Base-by-base conservation (phyloP, 2,113 vertebrate genomes). In the Cottus gobio region DNA sequence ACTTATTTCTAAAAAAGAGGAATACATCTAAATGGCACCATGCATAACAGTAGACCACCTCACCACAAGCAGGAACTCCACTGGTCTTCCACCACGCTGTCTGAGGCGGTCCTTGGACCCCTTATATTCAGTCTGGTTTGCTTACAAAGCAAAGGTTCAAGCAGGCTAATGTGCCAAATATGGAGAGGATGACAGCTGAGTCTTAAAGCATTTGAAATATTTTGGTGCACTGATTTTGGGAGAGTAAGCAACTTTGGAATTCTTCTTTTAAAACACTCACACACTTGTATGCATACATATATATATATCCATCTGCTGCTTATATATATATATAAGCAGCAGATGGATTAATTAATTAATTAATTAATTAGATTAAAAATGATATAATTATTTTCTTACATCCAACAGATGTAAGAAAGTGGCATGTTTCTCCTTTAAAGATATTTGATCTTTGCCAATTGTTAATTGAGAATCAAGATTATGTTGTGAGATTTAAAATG, bases 81-180 rank as follows among this genome's bases (percentile, higher is more conserved):
- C 68, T 48, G 42, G 77, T 83, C 77, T 31, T 72, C 86, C 24
- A 79, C 84, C 84, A 84, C 82, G 79, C 73, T 76, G 54, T 37
- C 36, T 67, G 28, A 63, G 6, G 30, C 61, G 30, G 24, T 20
- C 22, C 61, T 37, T 16, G 28, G 24, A 34, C 58, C 1, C 77
- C 84, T 91, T 91, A 80, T 89, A 86, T 89, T 76, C 36, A 8
- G 34, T 78, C 34, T 22, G 22, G 13, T 36, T 75, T 88, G 87
- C 81, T 83, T 83, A 70, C 81, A 75, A 60, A 70, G 90, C 83
- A 91, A 15, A 80, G 46, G 36, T n/a, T 58, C 37, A 79, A 57
- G 48, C 24, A 68, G 66, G 11, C 16, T 30, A 7, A 15, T 57
- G 26, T 42, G 6, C 81, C 87, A 85, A 78, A 80, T 86, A 89